These are phyloP conservation scores for Saturnia pavonia DNA, from an alignment of 2,888 invertebrate genomes.

Conservation along the genomic window DNA sequence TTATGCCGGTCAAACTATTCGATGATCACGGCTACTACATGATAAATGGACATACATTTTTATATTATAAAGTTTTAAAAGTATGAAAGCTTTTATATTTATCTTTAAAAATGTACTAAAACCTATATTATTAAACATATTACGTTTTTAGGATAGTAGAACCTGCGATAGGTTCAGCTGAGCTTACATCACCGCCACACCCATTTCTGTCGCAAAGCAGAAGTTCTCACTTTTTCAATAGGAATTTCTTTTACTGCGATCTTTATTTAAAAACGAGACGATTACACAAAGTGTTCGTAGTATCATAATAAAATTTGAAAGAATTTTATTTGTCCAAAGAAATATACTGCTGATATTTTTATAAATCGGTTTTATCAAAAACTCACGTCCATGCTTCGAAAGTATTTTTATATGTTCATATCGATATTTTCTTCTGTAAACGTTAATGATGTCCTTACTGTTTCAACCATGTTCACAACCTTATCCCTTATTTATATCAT, in stretches of 20 bases:
- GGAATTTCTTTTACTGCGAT: not conserved
- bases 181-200: not conserved
- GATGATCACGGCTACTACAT: too few species aligned
- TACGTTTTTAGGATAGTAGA: not conserved
- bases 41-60: too few species aligned
- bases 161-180: not conserved
- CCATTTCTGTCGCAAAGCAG: not conserved
- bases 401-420: not conserved
- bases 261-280: not conserved
- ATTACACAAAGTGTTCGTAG: not conserved
- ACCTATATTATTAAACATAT: too few species aligned
- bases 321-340: not conserved
- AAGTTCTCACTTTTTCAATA: not conserved
- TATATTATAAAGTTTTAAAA: too few species aligned
- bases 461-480: not conserved
- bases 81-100: too few species aligned
- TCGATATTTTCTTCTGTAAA: too few species aligned
- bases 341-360: not conserved
- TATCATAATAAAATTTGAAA: not conserved
- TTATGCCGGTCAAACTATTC: too few species aligned
- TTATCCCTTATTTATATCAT: not conserved
- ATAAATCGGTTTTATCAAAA: not conserved
- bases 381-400: not conserved
- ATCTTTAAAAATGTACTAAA: too few species aligned
- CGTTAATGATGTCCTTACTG: not conserved